phyloP scores from a whole-genome alignment of 1,140 invertebrate species.

The Brachionus sp. region DNA sequence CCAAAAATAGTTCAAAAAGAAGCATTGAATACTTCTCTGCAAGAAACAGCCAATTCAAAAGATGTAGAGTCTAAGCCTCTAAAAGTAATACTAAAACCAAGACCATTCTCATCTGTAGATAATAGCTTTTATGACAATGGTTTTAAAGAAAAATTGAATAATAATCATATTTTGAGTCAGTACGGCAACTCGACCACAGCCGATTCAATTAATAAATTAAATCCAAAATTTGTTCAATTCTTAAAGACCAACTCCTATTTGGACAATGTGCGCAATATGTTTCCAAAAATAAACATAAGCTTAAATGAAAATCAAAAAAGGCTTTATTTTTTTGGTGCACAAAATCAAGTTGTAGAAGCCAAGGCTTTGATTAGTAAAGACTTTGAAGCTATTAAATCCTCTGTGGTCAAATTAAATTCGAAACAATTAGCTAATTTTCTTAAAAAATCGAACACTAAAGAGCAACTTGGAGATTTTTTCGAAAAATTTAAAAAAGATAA shows the following conservation, averaged over 20 bases:
- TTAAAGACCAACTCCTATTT: slow-evolving; percentile 11
- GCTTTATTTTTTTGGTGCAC: background rate
- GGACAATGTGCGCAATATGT: background rate
- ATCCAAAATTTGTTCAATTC: background rate
- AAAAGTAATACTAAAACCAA: slow-evolving; percentile 18
- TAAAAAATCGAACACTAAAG: background rate
- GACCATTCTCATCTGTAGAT: slow-evolving; percentile 1
- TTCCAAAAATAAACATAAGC: slow-evolving; percentile 25
- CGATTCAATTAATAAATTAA: slow-evolving; percentile 10
- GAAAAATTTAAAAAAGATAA: background rate
- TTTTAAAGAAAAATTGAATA: background rate
- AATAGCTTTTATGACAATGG: background rate
- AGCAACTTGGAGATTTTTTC: background rate
- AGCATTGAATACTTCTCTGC: background rate
- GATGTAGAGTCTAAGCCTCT: background rate
- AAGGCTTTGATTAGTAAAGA: slow-evolving; percentile 9
- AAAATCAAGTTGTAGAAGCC: slow-evolving; percentile 19
- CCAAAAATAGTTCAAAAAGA: slow-evolving; percentile 21
- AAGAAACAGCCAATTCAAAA: background rate
- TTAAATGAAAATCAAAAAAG: slow-evolving; percentile 7
- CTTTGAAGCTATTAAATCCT: background rate
- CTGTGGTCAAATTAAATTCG: background rate
- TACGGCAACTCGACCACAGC: background rate
- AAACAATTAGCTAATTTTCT: slow-evolving; percentile 10
- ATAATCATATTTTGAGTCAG: slow-evolving; percentile 3